These are phyloP conservation scores for Craseonycteris thonglongyai DNA, from an alignment of 2,113 vertebrate genomes.

Conservation along the genomic window DNA sequence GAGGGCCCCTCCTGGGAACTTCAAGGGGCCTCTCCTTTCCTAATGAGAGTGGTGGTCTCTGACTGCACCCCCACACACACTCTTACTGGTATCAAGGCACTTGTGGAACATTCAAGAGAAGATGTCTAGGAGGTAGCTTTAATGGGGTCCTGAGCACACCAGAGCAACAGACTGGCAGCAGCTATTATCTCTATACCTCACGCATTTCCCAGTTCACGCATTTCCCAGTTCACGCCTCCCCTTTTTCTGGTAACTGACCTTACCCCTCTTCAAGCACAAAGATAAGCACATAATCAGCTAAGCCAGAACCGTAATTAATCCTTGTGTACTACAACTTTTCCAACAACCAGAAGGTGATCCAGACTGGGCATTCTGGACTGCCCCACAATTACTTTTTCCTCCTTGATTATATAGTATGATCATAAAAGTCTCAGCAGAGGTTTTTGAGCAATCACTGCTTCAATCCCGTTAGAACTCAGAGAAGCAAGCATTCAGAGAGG, in stretches of 20 bases:
- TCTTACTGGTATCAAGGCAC: background rate
- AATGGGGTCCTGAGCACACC: background rate
- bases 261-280: background rate
- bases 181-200: background rate
- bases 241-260: background rate
- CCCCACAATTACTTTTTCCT: background rate
- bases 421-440: background rate
- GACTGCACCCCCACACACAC: background rate
- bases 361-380: background rate
- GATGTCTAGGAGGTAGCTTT: background rate
- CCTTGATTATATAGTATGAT: background rate
- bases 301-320: background rate
- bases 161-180: background rate
- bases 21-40: background rate
- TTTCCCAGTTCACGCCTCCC: background rate
- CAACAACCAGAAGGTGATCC: background rate
- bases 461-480: background rate
- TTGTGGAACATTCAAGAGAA: background rate
- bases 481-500: background rate
- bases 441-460: background rate
- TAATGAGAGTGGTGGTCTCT: background rate
- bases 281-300: background rate
- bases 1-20: background rate
- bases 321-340: background rate
- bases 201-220: background rate